A percentile compares a stretch with the other conserved stretches of the same genome.
phyloP scores from a whole-genome alignment of 2,113 vertebrate genomes.

The Callocephalon fimbriatum region DNA sequence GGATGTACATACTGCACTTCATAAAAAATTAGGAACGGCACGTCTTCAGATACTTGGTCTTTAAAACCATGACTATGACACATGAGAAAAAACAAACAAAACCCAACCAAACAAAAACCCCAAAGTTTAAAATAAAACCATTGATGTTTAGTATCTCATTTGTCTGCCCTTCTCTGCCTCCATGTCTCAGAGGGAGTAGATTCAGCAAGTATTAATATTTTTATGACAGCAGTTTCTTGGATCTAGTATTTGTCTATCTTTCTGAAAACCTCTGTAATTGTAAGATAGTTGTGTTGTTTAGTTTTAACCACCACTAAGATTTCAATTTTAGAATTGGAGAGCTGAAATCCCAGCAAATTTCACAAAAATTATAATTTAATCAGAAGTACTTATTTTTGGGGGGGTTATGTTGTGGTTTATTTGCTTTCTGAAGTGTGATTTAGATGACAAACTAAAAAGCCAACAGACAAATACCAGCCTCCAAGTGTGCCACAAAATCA shows the following conservation, averaged over 20 bases:
- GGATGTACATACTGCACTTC: neutral
- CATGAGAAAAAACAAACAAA: neutral
- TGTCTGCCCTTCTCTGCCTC: neutral
- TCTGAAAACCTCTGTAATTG: neutral
- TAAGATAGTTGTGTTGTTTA: neutral
- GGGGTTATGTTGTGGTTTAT: neutral
- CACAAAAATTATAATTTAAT: neutral
- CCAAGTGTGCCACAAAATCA: neutral
- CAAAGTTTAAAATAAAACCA: neutral
- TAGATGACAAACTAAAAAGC: neutral
- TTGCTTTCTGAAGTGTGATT: neutral
- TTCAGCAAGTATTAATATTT: neutral
- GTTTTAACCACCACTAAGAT: neutral
- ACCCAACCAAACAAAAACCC: fast-evolving
- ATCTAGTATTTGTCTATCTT: neutral
- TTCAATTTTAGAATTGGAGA: neutral
- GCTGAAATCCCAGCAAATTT: neutral
- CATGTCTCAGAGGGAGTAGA: neutral
- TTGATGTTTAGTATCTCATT: neutral
- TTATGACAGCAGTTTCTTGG: neutral
- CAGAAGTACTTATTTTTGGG: neutral
- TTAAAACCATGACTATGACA: neutral
- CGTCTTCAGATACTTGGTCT: neutral
- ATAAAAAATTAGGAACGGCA: neutral
- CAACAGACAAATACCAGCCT: neutral